Evolutionary conservation across 1,140 invertebrate species (phyloP).

Genomic region (Episyrphus balteatus): DNA sequence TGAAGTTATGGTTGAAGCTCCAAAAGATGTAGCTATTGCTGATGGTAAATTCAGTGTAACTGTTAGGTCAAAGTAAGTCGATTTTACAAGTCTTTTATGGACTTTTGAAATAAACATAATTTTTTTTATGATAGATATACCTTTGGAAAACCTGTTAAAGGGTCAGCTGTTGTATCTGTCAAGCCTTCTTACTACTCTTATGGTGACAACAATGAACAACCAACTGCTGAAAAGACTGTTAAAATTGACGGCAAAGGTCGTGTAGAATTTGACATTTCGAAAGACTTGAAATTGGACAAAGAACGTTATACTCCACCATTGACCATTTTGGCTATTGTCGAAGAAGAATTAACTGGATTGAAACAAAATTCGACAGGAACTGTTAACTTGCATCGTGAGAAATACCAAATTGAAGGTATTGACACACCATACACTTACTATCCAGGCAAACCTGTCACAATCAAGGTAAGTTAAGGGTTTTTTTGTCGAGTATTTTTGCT

Average conservation of each 20-base stretch:
- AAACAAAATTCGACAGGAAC: constrained; percentile 67
- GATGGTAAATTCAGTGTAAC: constrained; percentile 65
- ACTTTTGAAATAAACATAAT: constrained; percentile 40
- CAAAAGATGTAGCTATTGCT: constrained; percentile 68
- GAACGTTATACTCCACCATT: constrained; percentile 39
- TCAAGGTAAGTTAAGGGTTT: constrained; percentile 40
- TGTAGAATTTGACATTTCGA: constrained; percentile 56
- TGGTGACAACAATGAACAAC: neutral
- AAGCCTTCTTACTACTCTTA: constrained; percentile 35
- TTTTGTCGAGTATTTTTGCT: constrained; percentile 41
- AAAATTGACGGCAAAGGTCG: constrained; percentile 57
- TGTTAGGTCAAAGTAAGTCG: constrained; percentile 58
- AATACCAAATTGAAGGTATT: constrained; percentile 70
- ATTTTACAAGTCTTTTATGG: too few species aligned
- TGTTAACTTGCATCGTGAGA: constrained; percentile 65
- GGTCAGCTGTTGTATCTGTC: constrained; percentile 55
- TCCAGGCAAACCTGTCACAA: constrained; percentile 70
- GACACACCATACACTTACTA: constrained; percentile 78
- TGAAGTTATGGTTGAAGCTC: constrained; percentile 69
- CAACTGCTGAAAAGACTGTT: constrained; percentile 46
- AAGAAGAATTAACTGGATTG: constrained; percentile 58
- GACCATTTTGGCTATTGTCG: constrained; percentile 59
- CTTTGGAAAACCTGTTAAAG: constrained; percentile 66
- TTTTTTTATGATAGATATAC: constrained; percentile 14
- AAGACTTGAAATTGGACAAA: constrained; percentile 42